Conservation (phyloP, 2,888 invertebrate species). For the Heteropelma amictum region DNA sequence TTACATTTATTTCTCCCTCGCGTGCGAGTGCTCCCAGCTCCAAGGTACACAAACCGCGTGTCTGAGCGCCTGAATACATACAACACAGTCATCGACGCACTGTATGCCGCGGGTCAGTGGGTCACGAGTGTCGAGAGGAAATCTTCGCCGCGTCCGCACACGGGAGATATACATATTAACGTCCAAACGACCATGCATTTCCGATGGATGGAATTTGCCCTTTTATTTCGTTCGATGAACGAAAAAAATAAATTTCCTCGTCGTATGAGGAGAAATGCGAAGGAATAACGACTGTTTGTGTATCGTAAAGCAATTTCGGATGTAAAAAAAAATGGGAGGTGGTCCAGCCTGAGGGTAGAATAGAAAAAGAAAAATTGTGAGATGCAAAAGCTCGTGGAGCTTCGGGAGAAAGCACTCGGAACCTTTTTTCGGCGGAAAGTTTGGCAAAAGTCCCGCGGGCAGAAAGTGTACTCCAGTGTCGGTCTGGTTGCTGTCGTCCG, state of each 20-base stretch:
- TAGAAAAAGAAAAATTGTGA: too few species aligned
- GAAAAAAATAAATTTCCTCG: too few species aligned
- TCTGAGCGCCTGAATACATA: not conserved
- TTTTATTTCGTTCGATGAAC: too few species aligned
- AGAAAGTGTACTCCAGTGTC: conserved; percentile 61
- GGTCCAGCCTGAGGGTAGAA: too few species aligned
- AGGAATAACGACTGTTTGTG: too few species aligned
- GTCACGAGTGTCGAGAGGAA: conserved; percentile 61
- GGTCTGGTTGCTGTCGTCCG: conserved; percentile 67
- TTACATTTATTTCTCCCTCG: conserved; percentile 27
- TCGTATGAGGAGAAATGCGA: too few species aligned
- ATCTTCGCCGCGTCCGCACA: conserved; percentile 27
- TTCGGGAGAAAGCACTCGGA: not conserved
- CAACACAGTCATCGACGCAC: conserved; percentile 55
- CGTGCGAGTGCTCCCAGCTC: conserved; percentile 5
- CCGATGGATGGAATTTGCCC: too few species aligned
- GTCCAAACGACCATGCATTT: too few species aligned
- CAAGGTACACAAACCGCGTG: not conserved
- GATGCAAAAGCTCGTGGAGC: not conserved
- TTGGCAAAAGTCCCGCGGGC: conserved; percentile 20
- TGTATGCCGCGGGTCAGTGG: conserved; percentile 64
- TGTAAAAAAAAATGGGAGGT: too few species aligned
- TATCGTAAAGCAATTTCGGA: too few species aligned
- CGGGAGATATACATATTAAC: not conserved
- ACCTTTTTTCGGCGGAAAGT: conserved; percentile 7